These are phyloP conservation scores for Eublepharis macularius DNA, from an alignment of 2,113 vertebrate genomes.

Conservation along the genomic window DNA sequence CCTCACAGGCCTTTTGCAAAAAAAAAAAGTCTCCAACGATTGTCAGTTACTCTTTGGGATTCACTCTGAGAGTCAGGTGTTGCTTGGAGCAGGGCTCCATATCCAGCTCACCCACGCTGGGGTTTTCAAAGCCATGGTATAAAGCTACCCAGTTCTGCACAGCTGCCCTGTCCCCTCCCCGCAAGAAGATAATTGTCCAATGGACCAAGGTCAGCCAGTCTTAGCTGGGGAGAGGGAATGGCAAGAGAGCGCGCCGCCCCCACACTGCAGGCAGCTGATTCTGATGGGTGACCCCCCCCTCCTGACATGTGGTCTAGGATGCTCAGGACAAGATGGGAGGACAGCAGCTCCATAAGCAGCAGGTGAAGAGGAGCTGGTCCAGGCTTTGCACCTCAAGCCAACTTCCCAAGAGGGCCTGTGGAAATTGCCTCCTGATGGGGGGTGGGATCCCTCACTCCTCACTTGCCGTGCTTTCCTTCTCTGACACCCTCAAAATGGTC, in stretches of 20 bases:
- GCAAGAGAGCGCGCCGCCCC: background rate
- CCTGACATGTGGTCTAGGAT: background rate
- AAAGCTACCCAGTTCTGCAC: background rate
- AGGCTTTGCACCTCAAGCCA: too few species aligned
- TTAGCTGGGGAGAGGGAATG: background rate
- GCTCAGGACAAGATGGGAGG: too few species aligned
- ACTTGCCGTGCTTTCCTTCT: background rate
- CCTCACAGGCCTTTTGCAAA: background rate
- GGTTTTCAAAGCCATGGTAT: too few species aligned
- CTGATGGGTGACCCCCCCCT: background rate
- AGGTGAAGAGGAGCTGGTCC: background rate
- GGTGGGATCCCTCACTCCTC: too few species aligned
- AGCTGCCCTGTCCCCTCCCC: background rate
- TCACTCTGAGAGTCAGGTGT: background rate
- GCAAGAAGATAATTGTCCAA: background rate
- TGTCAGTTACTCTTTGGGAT: conserved; percentile 9
- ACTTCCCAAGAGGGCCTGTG: background rate
- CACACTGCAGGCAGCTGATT: background rate
- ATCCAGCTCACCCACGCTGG: background rate
- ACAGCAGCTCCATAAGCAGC: background rate
- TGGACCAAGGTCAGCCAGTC: background rate
- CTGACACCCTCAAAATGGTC: too few species aligned
- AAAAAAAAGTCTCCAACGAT: background rate
- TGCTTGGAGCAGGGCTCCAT: background rate
- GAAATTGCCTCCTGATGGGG: too few species aligned